Conservation (phyloP, 2,888 invertebrate species). For the Cephus rjabovi region DNA sequence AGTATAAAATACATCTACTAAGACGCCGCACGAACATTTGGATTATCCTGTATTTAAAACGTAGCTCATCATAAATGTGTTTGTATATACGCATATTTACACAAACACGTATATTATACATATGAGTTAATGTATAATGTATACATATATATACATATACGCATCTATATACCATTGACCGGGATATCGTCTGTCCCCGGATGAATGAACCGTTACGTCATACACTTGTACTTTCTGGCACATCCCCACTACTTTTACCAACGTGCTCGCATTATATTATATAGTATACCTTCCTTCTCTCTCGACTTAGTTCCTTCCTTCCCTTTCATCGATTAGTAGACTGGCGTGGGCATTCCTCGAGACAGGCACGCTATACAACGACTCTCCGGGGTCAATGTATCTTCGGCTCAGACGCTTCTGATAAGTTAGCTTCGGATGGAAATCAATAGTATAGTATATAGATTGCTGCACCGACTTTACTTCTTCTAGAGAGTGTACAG, state of each 20-base stretch:
- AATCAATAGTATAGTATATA: background rate
- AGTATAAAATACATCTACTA: background rate
- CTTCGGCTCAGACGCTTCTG: constrained; percentile 10
- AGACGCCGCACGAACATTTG: background rate
- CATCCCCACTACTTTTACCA: constrained; percentile 38
- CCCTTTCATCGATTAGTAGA: constrained; percentile 56
- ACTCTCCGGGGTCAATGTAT: constrained; percentile 49
- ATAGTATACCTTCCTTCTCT: constrained; percentile 25
- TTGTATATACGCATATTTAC: background rate
- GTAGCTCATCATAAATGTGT: background rate
- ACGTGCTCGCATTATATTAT: constrained; percentile 53
- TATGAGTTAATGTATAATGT: constrained; percentile 12
- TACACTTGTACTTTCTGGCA: constrained; percentile 60
- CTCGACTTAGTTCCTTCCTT: constrained; percentile 14
- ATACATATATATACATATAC: constrained; percentile 16
- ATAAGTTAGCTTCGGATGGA: background rate
- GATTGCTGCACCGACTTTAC: background rate
- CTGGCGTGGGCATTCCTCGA: constrained; percentile 47
- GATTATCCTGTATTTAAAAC: background rate
- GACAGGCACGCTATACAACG: constrained; percentile 42
- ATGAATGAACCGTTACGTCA: constrained; percentile 66
- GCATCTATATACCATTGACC: constrained; percentile 60
- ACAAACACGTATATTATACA: constrained; percentile 13
- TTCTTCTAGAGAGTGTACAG: constrained; percentile 46
- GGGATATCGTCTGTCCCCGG: constrained; percentile 63